Conservation (phyloP, 2,113 vertebrate species). For the Heterochromis multidens region DNA sequence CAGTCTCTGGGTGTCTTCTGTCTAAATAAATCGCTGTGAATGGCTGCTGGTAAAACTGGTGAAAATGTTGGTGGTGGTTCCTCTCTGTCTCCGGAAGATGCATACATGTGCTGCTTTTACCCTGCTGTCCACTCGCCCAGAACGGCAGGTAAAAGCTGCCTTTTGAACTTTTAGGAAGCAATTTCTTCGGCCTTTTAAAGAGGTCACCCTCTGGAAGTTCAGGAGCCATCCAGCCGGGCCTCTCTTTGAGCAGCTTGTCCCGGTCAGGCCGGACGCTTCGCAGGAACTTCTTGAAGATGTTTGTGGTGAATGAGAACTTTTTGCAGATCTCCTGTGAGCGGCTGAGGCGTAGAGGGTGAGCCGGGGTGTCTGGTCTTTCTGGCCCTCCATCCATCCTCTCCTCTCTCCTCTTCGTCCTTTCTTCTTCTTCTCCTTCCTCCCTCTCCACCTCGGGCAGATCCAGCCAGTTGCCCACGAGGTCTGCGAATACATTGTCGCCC, state of each 20-base stretch:
- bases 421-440: slow-evolving; percentile 54
- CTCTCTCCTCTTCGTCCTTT: slow-evolving; percentile 62
- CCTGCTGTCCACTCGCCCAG: slow-evolving; percentile 73
- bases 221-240: slow-evolving; percentile 85
- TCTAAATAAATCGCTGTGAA: slow-evolving; percentile 66
- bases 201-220: slow-evolving; percentile 74
- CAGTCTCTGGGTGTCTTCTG: slow-evolving; percentile 62
- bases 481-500: slow-evolving; percentile 94
- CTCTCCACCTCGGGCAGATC: slow-evolving; percentile 92
- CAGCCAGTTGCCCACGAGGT: slow-evolving; percentile 96
- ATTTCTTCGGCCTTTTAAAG: slow-evolving; percentile 85
- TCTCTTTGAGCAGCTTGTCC: slow-evolving; percentile 91
- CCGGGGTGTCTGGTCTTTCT: slow-evolving; percentile 67
- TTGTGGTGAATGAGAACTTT: slow-evolving; percentile 90
- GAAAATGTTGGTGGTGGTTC: slow-evolving; percentile 36
- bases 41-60: slow-evolving; percentile 55
- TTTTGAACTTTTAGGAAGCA: slow-evolving; percentile 74
- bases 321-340: slow-evolving; percentile 87
- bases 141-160: slow-evolving; percentile 84
- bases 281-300: slow-evolving; percentile 95
- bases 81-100: slow-evolving; percentile 47
- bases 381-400: slow-evolving; percentile 31
- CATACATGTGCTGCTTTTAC: slow-evolving; percentile 70
- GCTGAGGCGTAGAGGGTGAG: slow-evolving; percentile 67
- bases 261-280: slow-evolving; percentile 89